Percentiles rank a stretch among this genome's conserved stretches.
Conservation (phyloP, 2,888 invertebrate species). For the Drosophila mimica region DNA sequence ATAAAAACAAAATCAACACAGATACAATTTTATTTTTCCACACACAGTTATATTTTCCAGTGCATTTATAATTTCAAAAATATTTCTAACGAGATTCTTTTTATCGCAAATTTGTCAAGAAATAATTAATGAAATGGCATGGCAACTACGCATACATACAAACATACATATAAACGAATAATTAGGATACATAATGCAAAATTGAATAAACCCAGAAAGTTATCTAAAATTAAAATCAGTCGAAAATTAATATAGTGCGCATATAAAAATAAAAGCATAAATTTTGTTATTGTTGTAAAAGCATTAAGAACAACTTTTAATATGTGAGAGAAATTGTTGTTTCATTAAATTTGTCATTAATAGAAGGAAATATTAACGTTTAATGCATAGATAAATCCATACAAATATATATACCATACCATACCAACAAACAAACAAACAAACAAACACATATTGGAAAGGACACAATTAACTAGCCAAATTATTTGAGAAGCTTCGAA, state of each 20-base stretch:
- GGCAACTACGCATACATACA: conserved; percentile 65
- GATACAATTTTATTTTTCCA: conserved; percentile 1
- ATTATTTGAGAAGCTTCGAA: conserved; percentile 52
- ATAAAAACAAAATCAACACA: not conserved
- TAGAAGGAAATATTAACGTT: conserved; percentile 64
- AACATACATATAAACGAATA: conserved; percentile 22
- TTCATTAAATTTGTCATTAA: conserved; percentile 75
- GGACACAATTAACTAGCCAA: conserved; percentile 38
- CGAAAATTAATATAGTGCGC: conserved; percentile 22
- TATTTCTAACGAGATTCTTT: conserved; percentile 8
- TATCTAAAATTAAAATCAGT: conserved; percentile 47
- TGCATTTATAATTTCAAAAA: not conserved
- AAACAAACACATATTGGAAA: conserved; percentile 34
- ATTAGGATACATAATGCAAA: conserved; percentile 30
- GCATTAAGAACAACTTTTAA: conserved; percentile 59
- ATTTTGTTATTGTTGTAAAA: conserved; percentile 75
- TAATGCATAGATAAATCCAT: conserved; percentile 45
- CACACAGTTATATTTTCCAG: conserved; percentile 7
- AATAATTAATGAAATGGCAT: conserved; percentile 14
- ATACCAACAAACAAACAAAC: conserved; percentile 27
- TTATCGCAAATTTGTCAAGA: conserved; percentile 41
- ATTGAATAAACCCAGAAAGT: conserved; percentile 42
- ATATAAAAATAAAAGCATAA: conserved; percentile 40
- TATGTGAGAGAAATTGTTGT: conserved; percentile 70
- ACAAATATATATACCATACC: conserved; percentile 51